Evolutionary conservation across 2,113 vertebrate species (phyloP).

Genomic region (Hepsetus odoe): DNA sequence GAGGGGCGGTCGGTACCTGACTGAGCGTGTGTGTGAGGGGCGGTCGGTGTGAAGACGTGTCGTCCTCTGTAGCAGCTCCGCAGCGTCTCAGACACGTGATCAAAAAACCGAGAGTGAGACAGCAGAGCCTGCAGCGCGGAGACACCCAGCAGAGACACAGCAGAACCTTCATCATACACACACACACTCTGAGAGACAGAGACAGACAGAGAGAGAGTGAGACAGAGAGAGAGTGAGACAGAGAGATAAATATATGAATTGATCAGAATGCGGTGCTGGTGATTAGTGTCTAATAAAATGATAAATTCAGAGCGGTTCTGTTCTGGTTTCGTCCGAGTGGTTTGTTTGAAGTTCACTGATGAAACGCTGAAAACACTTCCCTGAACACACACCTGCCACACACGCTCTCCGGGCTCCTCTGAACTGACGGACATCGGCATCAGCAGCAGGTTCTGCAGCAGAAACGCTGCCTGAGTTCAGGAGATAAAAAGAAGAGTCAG

Average conservation of each 20-base stretch:
- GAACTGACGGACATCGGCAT: slow-evolving; percentile 85
- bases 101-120: slow-evolving; percentile 89
- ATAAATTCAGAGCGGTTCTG: no score
- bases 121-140: slow-evolving; percentile 88
- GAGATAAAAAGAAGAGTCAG: slow-evolving; percentile 60
- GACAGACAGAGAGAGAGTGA: slow-evolving; percentile 20
- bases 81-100: slow-evolving; percentile 81
- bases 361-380: no score
- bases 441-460: slow-evolving; percentile 95
- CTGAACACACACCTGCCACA: slow-evolving; percentile 87
- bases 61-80: slow-evolving; percentile 81
- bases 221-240: slow-evolving; percentile 14
- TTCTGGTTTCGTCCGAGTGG: no score
- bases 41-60: slow-evolving; percentile 76
- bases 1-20: slow-evolving; percentile 53
- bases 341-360: no score
- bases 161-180: slow-evolving; percentile 90
- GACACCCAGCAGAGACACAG: slow-evolving; percentile 83
- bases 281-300: no score
- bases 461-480: slow-evolving; percentile 86
- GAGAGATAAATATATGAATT: background rate
- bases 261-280: no score
- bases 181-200: slow-evolving; percentile 81
- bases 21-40: slow-evolving; percentile 44
- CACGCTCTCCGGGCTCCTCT: slow-evolving; percentile 80